A percentile compares a stretch with the other conserved stretches of the same genome.
Evolutionary conservation across 2,888 invertebrate genomes (phyloP).

Genomic region (Cosmia pyralina): DNA sequence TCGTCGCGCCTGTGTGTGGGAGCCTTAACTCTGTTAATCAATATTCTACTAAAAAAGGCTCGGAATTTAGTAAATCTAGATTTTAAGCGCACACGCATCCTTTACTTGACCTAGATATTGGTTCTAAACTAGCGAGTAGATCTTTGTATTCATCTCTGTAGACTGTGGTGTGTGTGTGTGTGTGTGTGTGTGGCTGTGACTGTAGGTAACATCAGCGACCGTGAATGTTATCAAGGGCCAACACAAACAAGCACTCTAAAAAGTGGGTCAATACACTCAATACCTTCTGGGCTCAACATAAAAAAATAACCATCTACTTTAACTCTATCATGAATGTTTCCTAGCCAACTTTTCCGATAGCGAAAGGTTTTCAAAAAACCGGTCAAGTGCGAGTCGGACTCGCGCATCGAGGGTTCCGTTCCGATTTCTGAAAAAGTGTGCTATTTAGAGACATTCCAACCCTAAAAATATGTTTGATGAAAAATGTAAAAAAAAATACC

Average conservation of each 20-base stretch:
- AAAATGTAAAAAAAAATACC: too few relatives aligned
- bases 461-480: too few relatives aligned
- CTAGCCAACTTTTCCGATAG: neutral
- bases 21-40: neutral
- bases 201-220: neutral
- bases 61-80: neutral
- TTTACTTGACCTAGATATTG: conserved; percentile 11
- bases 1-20: too few relatives aligned
- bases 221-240: neutral
- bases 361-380: neutral
- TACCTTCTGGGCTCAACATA: neutral
- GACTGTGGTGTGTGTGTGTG: too few relatives aligned
- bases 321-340: neutral
- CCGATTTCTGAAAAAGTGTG: too few relatives aligned
- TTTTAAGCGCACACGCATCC: neutral
- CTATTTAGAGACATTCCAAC: too few relatives aligned
- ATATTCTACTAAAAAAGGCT: neutral
- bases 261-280: neutral
- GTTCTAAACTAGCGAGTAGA: neutral
- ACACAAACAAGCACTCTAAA: neutral
- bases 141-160: neutral
- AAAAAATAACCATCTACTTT: neutral
- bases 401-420: too few relatives aligned
- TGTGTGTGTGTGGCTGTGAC: too few relatives aligned
- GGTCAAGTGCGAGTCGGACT: too few relatives aligned